Conservation (phyloP, 2,797 vertebrate genomes). For the Gymnoscopelus microlampas region DNA sequence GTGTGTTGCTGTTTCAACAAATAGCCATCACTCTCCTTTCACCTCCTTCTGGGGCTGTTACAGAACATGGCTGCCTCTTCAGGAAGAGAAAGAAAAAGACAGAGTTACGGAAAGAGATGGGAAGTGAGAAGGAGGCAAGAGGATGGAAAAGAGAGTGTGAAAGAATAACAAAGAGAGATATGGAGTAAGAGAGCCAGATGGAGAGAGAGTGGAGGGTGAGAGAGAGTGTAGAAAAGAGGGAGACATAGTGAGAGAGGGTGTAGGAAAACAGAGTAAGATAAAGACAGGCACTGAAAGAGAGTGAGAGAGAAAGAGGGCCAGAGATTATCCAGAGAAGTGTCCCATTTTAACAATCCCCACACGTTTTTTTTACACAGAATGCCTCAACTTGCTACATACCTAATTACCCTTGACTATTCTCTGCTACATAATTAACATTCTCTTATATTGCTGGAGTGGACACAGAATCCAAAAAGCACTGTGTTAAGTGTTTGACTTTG, state of each 20-base stretch:
- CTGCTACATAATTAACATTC: constrained; percentile 67
- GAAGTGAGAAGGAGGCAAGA: background rate
- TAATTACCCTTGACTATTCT: constrained; percentile 73
- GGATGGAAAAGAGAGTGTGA: background rate
- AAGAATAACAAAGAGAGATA: background rate
- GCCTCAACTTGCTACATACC: constrained; percentile 51
- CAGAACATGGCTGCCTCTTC: background rate
- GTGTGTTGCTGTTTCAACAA: constrained; percentile 24
- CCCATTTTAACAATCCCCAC: constrained; percentile 37
- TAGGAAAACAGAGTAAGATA: background rate
- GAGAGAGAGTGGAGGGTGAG: constrained; percentile 2
- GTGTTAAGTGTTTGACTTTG: constrained; percentile 67
- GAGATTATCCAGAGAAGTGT: constrained; percentile 12
- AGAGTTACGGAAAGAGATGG: too few relatives aligned
- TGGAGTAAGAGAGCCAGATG: background rate
- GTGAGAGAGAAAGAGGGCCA: background rate
- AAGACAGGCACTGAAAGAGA: too few relatives aligned
- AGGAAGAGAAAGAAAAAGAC: background rate
- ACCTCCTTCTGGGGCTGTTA: constrained; percentile 8
- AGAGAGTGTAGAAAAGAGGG: background rate
- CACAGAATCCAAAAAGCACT: constrained; percentile 53
- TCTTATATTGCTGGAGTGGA: constrained; percentile 45
- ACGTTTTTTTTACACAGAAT: constrained; percentile 53
- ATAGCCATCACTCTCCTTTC: constrained; percentile 24
- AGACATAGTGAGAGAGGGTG: background rate